These are phyloP conservation scores for Pteronotus mesoamericanus DNA, from an alignment of 2,797 vertebrate species.

Conservation along the genomic window DNA sequence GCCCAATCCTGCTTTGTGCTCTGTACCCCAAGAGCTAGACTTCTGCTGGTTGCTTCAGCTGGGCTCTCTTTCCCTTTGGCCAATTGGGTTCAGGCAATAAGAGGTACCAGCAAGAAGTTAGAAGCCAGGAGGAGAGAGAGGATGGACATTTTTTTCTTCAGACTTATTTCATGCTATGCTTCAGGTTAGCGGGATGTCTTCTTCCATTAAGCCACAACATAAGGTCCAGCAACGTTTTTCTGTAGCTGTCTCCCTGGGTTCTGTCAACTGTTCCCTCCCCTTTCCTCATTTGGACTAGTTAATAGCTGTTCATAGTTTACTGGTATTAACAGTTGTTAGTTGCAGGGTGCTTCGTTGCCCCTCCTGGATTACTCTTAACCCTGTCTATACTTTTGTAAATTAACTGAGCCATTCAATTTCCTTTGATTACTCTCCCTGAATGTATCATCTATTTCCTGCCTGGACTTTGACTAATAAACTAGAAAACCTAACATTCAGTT, in stretches of 20 bases:
- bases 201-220: not conserved
- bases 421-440: not conserved
- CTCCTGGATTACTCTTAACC: not conserved
- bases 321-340: not conserved
- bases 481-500: not conserved
- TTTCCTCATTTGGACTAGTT: not conserved
- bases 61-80: not conserved
- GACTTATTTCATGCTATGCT: not conserved
- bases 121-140: not conserved
- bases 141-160: not conserved
- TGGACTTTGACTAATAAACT: not conserved
- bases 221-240: not conserved
- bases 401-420: not conserved
- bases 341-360: not conserved
- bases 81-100: not conserved
- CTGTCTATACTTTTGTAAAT: not conserved
- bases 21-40: not conserved
- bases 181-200: not conserved
- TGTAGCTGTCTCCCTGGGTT: not conserved
- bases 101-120: not conserved
- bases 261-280: not conserved
- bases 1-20: not conserved
- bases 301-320: not conserved
- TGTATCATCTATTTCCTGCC: not conserved
- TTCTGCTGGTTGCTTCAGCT: not conserved